Conservation (phyloP, 2,113 vertebrate species). For the Dolichotis patagonum region DNA sequence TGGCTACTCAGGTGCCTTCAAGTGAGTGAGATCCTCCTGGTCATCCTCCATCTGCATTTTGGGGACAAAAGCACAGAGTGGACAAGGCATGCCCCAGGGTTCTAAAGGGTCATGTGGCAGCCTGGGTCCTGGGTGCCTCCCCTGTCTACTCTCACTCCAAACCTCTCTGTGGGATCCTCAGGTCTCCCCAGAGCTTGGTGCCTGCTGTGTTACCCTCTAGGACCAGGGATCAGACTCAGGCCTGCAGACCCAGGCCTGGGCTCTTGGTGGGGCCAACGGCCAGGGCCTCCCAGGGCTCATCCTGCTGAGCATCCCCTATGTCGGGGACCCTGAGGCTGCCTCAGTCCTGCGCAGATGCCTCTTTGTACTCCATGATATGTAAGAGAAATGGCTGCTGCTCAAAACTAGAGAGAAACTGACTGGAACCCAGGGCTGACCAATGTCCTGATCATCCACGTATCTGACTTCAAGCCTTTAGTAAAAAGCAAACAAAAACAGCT, state of each 20-base stretch:
- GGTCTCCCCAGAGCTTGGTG: background rate
- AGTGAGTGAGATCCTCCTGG: conserved; percentile 58
- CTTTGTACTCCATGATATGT: background rate
- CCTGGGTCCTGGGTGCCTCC: background rate
- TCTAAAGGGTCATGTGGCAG: background rate
- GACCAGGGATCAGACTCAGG: background rate
- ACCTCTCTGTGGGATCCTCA: background rate
- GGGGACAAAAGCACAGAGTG: background rate
- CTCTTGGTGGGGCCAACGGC: background rate
- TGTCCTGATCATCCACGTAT: background rate
- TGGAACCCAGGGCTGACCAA: background rate
- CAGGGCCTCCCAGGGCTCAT: background rate
- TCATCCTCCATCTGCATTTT: background rate
- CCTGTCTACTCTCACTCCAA: background rate
- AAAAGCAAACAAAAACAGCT: background rate
- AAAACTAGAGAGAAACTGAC: background rate
- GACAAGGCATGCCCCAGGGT: background rate
- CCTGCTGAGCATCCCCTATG: background rate
- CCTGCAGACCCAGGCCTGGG: background rate
- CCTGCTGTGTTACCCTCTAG: background rate
- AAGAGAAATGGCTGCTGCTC: background rate
- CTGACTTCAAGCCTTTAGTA: background rate
- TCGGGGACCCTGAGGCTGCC: rapidly evolving
- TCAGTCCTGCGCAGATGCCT: background rate
- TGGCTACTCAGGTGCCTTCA: conserved; percentile 63